Evolutionary conservation across 2,797 vertebrate species (phyloP).

Genomic region (Crenuchus spilurus): DNA sequence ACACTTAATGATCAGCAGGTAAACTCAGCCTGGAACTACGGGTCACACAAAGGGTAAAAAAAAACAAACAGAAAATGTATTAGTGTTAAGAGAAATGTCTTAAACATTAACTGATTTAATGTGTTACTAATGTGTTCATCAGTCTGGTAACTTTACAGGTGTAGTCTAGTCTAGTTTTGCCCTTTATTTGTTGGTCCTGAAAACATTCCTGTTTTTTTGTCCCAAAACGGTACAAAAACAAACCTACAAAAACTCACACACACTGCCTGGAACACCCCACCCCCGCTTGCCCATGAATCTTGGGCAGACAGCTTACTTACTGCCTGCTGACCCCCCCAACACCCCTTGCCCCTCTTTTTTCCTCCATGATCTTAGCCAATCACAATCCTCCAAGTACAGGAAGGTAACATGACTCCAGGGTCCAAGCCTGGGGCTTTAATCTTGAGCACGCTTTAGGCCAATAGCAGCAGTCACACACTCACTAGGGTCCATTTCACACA

Average conservation of each 20-base stretch:
- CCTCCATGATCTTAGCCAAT: conserved; percentile 65
- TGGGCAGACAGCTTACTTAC: conserved; percentile 75
- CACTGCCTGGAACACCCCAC: conserved; percentile 39
- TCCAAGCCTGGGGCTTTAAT: conserved; percentile 68
- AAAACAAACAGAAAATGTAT: too few species aligned
- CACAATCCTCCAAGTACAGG: conserved; percentile 63
- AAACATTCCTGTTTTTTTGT: too few species aligned
- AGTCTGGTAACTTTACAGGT: too few species aligned
- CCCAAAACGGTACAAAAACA: not conserved
- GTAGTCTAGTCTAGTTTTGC: too few species aligned
- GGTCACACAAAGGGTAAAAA: too few species aligned
- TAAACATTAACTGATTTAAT: too few species aligned
- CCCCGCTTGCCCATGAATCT: conserved; percentile 54
- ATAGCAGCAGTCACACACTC: conserved; percentile 53
- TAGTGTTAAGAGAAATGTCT: too few species aligned
- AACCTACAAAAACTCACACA: conserved; percentile 49
- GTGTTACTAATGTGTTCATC: too few species aligned
- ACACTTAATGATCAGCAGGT: too few species aligned
- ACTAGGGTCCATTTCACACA: conserved; percentile 26
- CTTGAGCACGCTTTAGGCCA: conserved; percentile 70
- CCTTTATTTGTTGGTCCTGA: too few species aligned
- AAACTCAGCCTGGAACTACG: too few species aligned
- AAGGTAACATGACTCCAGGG: conserved; percentile 77
- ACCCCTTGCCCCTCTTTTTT: conserved; percentile 57
- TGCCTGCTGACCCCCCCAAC: conserved; percentile 67